These are phyloP conservation scores for Corythornis leucogaster DNA, from an alignment of 2,797 vertebrate genomes.

Conservation along the genomic window DNA sequence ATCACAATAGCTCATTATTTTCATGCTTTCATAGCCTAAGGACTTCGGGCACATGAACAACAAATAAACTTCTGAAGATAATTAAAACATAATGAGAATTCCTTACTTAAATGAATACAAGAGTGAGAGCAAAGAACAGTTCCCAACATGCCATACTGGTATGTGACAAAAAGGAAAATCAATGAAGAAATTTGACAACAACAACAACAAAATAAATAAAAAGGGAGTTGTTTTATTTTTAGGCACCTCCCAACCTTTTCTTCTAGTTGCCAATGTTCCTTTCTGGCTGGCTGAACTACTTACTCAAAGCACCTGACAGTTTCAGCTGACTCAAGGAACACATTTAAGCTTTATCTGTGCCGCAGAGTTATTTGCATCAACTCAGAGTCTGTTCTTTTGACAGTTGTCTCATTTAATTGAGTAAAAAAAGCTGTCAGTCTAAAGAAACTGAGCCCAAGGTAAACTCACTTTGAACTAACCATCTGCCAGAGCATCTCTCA, in stretches of 20 bases:
- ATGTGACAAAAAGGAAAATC: constrained; percentile 36
- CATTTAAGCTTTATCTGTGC: constrained; percentile 71
- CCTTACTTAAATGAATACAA: constrained; percentile 9
- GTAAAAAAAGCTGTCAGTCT: constrained; percentile 83
- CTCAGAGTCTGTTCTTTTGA: constrained; percentile 75
- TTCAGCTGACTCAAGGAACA: constrained; percentile 70
- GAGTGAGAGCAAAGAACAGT: background rate
- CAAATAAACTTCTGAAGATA: constrained; percentile 54
- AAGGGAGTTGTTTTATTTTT: constrained; percentile 62
- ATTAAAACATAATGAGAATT: constrained; percentile 38
- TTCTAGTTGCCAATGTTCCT: constrained; percentile 43
- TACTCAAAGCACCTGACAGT: constrained; percentile 69
- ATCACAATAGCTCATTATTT: constrained; percentile 64
- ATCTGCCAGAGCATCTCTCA: constrained; percentile 80
- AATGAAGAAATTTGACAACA: constrained; percentile 13
- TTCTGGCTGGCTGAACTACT: constrained; percentile 69
- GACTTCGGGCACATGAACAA: constrained; percentile 47
- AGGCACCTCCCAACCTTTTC: constrained; percentile 65
- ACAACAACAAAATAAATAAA: too few relatives aligned
- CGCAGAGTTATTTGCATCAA: constrained; percentile 73
- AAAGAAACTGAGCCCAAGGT: constrained; percentile 78
- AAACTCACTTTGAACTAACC: constrained; percentile 82
- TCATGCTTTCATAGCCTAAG: constrained; percentile 60
- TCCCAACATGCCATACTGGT: background rate
- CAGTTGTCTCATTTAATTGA: constrained; percentile 81